A percentile compares a stretch with the other conserved stretches of the same genome.
Evolutionary conservation across 2,113 vertebrate genomes (phyloP).

Genomic region (Vidua chalybeata): DNA sequence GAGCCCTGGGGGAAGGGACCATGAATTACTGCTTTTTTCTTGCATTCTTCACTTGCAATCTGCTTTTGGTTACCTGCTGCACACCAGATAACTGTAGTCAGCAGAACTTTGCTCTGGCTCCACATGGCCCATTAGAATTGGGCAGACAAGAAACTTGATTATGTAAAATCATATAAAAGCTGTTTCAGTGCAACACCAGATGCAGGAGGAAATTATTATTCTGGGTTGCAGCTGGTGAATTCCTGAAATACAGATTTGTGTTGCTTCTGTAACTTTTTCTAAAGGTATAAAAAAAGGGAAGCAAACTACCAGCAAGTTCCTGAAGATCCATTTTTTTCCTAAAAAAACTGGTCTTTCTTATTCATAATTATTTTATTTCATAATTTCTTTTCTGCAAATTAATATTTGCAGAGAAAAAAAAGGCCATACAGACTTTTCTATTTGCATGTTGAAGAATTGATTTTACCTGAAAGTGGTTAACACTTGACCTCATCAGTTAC

Average conservation of each 20-base stretch:
- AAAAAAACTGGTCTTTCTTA: neutral
- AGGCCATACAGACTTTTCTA: neutral
- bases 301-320: neutral
- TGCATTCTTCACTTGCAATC: neutral
- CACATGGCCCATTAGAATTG: accelerated
- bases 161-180: neutral
- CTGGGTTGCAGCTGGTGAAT: neutral
- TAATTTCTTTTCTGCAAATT: neutral
- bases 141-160: neutral
- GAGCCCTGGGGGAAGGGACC: neutral
- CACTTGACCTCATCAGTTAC: neutral
- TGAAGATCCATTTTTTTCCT: neutral
- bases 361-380: neutral
- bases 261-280: neutral
- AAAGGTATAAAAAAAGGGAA: neutral
- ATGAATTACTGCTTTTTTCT: neutral
- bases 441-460: neutral
- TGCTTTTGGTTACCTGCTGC: neutral
- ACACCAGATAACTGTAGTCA: neutral
- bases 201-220: neutral
- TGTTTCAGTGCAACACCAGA: neutral
- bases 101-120: neutral
- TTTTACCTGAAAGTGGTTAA: neutral
- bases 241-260: neutral
- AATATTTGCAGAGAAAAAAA: neutral